These are phyloP conservation scores for Scolanthus callimorphus DNA, from an alignment of 92 coral and sea anemone species.

Conservation along the genomic window DNA sequence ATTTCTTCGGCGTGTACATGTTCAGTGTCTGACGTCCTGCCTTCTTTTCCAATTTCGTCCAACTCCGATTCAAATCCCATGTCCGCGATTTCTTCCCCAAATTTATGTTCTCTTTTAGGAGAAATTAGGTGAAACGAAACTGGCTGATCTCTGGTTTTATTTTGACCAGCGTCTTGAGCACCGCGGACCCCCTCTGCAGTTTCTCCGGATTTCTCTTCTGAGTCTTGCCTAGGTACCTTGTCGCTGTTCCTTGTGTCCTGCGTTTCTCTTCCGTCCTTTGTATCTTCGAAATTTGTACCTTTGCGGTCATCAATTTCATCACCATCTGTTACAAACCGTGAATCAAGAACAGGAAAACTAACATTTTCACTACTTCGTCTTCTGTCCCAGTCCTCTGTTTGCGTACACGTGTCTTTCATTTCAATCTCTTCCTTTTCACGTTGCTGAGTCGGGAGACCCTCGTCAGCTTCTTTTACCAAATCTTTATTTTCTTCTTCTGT, in stretches of 20 bases:
- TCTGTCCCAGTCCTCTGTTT: background rate
- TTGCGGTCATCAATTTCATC: background rate
- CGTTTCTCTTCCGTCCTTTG: background rate
- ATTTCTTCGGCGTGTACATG: too few species aligned
- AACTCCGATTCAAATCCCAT: background rate
- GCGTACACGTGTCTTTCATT: background rate
- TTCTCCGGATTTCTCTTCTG: background rate
- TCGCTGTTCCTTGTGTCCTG: background rate
- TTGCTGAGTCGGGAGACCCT: background rate
- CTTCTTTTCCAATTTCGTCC: slow-evolving; percentile 1
- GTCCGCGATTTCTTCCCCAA: background rate
- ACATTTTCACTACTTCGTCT: too few species aligned
- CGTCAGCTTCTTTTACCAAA: background rate
- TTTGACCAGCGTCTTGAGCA: too few species aligned
- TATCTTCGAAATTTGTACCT: background rate
- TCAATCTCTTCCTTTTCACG: background rate
- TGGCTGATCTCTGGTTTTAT: background rate
- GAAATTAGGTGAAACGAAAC: too few species aligned
- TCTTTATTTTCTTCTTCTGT: too few species aligned
- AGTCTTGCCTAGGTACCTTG: background rate
- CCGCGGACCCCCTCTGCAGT: too few species aligned
- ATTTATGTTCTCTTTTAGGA: too few species aligned
- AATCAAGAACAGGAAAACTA: too few species aligned
- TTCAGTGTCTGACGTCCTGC: too few species aligned
- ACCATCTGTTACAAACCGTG: slow-evolving; percentile 1